phyloP scores from a whole-genome alignment of 2,888 invertebrate genomes.

The Cephus pygmeus region DNA sequence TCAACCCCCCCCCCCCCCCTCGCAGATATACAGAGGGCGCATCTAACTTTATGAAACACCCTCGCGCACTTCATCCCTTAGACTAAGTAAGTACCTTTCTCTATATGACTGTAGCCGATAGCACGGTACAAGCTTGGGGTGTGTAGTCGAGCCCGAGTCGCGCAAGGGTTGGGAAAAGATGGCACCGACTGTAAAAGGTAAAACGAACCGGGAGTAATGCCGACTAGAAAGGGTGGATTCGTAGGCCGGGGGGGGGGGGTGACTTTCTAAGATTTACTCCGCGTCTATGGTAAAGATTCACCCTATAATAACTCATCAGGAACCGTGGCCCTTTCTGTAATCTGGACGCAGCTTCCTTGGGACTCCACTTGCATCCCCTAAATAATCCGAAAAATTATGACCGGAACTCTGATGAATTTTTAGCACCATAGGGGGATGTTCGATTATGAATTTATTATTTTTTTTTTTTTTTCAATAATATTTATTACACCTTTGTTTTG shows the following conservation, averaged over 20 bases:
- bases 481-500: not conserved
- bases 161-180: not conserved
- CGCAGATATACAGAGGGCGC: constrained; percentile 46
- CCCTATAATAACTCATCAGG: not conserved
- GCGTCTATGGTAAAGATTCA: not conserved
- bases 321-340: not conserved
- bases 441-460: not conserved
- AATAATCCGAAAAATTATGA: not conserved
- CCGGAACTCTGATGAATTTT: not conserved
- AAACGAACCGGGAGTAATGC: not conserved
- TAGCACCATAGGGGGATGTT: not conserved
- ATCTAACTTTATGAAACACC: constrained; percentile 49
- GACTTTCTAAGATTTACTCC: not conserved
- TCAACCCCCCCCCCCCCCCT: constrained; percentile 21
- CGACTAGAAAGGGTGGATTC: not conserved
- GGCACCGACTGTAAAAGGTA: not conserved
- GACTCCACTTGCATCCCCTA: not conserved
- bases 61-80: constrained; percentile 12
- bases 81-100: not conserved
- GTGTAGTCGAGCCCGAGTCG: not conserved
- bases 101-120: not conserved
- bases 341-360: not conserved
- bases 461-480: not conserved
- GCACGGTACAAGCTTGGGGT: not conserved
- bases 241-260: not conserved